A percentile compares a stretch with the other conserved stretches of the same genome.
Conservation (phyloP, 92 coral and sea anemone species). For the Epizoanthus rinbou region DNA sequence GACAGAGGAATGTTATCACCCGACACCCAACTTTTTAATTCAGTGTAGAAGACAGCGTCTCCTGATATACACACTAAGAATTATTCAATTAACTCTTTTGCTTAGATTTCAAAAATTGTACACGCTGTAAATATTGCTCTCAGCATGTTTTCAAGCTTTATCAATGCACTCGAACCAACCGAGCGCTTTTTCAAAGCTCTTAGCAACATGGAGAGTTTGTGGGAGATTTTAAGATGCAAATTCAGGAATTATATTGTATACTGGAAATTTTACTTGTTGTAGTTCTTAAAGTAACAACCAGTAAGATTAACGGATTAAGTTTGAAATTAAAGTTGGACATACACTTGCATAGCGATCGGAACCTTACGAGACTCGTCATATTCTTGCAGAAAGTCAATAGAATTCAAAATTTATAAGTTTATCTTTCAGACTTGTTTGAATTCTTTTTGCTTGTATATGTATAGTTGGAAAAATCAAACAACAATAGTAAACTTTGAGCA, state of each 20-base stretch:
- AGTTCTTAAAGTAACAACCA: background rate
- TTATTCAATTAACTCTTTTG: background rate
- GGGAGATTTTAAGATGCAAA: background rate
- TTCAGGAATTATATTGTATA: background rate
- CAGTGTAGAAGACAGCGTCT: too few relatives aligned
- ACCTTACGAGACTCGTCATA: background rate
- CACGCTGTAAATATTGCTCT: background rate
- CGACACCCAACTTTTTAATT: background rate
- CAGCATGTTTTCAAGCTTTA: background rate
- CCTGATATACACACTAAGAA: background rate
- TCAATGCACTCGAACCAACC: background rate
- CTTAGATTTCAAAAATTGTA: background rate
- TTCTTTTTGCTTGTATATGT: conserved; percentile 71
- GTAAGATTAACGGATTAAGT: background rate
- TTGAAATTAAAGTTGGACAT: background rate
- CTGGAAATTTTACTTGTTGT: background rate
- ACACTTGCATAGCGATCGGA: conserved; percentile 34
- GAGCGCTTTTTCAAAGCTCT: background rate
- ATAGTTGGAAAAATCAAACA: conserved; percentile 85
- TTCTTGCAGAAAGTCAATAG: conserved; percentile 66
- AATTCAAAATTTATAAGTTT: conserved; percentile 87
- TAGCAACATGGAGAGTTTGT: background rate
- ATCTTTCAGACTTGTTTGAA: conserved; percentile 91
- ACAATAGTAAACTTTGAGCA: conserved; percentile 54
- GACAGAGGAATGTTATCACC: conserved; percentile 12